Evolutionary conservation across 2,888 invertebrate species (phyloP), one percentile per base, ranked within the genome.

Genomic region (Ligdia adustata): DNA sequence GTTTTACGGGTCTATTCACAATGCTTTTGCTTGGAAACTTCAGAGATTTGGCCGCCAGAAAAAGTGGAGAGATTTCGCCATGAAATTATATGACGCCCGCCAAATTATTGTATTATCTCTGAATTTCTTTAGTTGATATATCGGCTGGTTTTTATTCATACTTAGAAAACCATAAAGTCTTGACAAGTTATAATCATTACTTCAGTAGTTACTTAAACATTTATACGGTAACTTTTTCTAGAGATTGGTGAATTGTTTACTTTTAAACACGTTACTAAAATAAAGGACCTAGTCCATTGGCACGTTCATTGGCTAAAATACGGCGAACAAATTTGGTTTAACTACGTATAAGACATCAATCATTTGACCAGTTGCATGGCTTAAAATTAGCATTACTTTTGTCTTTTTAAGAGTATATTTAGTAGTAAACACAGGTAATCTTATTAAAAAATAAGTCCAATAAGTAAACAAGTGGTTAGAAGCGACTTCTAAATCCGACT

Each of bases 1-100:
- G 85, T 90, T 90, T 90, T 89, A 90, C 87, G 87, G 82, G 78
- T 84, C 85, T 87, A 84, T 86, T 84, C 81, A 82, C 85, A 82
- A 82, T 82, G 83, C 74, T 79, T 88, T 81, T 79, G 80, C 74
- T 78, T 80, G 79, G 73, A 76, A 84, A 85, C 76, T 82, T 83
- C 75, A 73, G 77, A 79, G 86, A 86, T 88, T 88, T 82, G 69
- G 69, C 60, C 71, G 57, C 62, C 65, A 69, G 68, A 75, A 76
- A 74, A 72, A 72, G 68, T 69, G 62, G 64, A 69, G 69, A 71
- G 70, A 73, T 74, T 73, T 69, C 44, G 68, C 63, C 69, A 64
- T 74, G 71, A 73, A 74, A 73, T 71, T 74, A 70, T 73, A 72
- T 72, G 72, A 65, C 65, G 69, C 70, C 69, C 61, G 60, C 64